These are phyloP conservation scores for Neomorphus geoffroyi DNA, from an alignment of 2,797 vertebrate genomes.

Conservation along the genomic window DNA sequence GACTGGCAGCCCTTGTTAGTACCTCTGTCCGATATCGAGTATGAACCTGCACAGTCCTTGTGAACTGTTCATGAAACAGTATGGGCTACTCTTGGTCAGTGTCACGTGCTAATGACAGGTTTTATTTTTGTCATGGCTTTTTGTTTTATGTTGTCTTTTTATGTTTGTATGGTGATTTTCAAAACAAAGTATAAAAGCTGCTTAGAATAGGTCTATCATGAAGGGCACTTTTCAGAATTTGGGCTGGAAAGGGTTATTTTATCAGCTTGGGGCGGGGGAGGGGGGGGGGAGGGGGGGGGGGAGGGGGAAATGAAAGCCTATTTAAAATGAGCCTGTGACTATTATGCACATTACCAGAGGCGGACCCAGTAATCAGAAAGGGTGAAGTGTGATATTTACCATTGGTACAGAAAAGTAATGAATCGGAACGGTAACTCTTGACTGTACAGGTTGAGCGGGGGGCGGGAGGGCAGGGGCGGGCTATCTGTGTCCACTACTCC, in stretches of 20 bases:
- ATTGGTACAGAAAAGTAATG: conserved; percentile 36
- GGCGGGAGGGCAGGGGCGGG: conserved; percentile 46
- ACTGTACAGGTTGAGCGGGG: conserved; percentile 62
- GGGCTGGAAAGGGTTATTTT: conserved; percentile 83
- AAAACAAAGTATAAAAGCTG: conserved; percentile 88
- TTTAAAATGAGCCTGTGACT: conserved; percentile 82
- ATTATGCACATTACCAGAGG: conserved; percentile 83
- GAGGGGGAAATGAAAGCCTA: conserved; percentile 77
- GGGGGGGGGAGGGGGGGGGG: conserved; percentile 70
- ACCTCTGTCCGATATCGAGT: conserved; percentile 78
- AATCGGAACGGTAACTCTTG: conserved; percentile 4
- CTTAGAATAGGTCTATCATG: conserved; percentile 85
- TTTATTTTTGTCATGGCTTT: conserved; percentile 73
- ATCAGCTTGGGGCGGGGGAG: conserved; percentile 61
- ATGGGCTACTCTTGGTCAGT: conserved; percentile 75
- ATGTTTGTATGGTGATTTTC: conserved; percentile 82
- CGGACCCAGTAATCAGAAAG: conserved; percentile 73
- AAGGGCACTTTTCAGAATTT: conserved; percentile 85
- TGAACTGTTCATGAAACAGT: conserved; percentile 81
- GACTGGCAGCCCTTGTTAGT: conserved; percentile 77
- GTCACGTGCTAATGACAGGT: conserved; percentile 76
- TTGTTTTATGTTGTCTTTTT: conserved; percentile 78
- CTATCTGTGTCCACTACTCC: conserved; percentile 72
- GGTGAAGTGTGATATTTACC: conserved; percentile 69
- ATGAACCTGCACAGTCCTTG: conserved; percentile 76